Conservation (phyloP, 2,888 invertebrate species). For the Melinopterus prodromus region DNA sequence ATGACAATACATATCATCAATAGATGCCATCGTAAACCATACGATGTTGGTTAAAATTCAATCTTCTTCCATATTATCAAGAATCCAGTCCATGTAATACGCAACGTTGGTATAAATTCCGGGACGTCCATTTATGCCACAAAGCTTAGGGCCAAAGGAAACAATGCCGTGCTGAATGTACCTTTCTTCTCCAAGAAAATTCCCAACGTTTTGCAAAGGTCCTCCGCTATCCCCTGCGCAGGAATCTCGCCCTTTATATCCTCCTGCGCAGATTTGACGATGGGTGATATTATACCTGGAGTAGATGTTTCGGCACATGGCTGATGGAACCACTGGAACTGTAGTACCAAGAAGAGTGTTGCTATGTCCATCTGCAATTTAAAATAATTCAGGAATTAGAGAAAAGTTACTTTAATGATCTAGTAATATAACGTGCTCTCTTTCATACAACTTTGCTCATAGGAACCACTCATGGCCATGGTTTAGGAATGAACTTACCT, state of each 20-base stretch:
- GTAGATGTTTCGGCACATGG: constrained; percentile 52
- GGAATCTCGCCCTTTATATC: constrained; percentile 66
- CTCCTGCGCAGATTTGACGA: constrained; percentile 73
- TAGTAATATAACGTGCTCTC: too few species aligned
- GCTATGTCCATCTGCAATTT: neutral
- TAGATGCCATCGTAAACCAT: neutral
- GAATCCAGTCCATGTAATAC: constrained; percentile 73
- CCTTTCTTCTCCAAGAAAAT: constrained; percentile 55
- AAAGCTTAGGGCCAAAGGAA: constrained; percentile 62
- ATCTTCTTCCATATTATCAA: constrained; percentile 57
- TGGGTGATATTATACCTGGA: constrained; percentile 45
- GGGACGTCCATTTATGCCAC: constrained; percentile 67
- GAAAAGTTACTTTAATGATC: too few species aligned
- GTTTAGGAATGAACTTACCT: constrained; percentile 53
- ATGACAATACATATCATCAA: neutral
- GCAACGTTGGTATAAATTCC: constrained; percentile 75
- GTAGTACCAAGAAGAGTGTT: constrained; percentile 58
- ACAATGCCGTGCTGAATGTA: constrained; percentile 68
- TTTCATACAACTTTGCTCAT: too few species aligned
- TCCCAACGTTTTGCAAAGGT: constrained; percentile 60
- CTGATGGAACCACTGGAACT: constrained; percentile 56
- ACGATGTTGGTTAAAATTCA: neutral
- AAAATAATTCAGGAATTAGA: neutral
- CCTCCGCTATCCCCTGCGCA: constrained; percentile 77
- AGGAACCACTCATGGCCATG: neutral